A percentile compares a stretch with the other conserved stretches of the same genome.
phyloP scores from a whole-genome alignment of 2,113 vertebrate genomes.

The Rhynchomys soricoides region DNA sequence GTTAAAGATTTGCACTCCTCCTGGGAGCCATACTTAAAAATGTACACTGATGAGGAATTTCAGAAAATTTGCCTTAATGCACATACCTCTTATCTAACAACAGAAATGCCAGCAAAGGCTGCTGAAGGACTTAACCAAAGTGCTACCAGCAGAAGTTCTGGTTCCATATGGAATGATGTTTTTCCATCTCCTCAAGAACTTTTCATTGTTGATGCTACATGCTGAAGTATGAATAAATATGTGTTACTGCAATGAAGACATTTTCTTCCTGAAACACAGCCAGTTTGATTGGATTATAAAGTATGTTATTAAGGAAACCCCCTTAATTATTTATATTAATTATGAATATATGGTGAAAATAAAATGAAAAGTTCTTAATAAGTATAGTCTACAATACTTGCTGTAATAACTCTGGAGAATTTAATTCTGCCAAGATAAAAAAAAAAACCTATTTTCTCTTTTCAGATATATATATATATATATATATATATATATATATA shows the following conservation, averaged over 20 bases:
- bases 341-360: background rate
- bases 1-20: slow-evolving; percentile 3
- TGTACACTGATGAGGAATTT: background rate
- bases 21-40: background rate
- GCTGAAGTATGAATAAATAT: background rate
- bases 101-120: background rate
- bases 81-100: background rate
- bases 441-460: background rate
- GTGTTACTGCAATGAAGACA: background rate
- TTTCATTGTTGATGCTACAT: background rate
- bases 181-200: background rate
- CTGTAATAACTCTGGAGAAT: slow-evolving; percentile 13
- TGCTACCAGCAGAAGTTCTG: background rate
- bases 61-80: slow-evolving; percentile 14
- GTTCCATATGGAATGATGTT: background rate
- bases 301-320: background rate
- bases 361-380: slow-evolving; percentile 17
- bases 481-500: background rate
- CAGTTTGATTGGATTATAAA: slow-evolving; percentile 21
- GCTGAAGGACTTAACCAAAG: background rate
- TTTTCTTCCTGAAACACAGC: background rate
- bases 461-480: background rate
- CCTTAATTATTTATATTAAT: background rate
- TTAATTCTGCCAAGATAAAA: background rate
- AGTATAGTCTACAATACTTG: background rate